phyloP scores from a whole-genome alignment of 2,797 vertebrate genomes.

The Onychomys leucogaster region DNA sequence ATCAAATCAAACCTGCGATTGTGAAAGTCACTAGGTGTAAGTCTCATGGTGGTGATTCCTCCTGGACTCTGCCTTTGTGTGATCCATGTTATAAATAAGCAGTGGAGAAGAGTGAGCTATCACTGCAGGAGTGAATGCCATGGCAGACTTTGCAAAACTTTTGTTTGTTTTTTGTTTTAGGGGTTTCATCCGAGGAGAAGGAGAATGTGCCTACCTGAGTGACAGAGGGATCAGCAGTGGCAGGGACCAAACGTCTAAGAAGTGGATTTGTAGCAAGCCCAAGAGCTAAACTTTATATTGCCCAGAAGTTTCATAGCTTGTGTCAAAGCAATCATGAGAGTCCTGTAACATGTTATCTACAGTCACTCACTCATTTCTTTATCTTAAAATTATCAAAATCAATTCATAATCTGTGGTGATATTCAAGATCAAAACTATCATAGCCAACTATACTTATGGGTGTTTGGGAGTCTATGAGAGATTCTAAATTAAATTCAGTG shows the following conservation, averaged over 20 bases:
- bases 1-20: neutral
- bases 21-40: neutral
- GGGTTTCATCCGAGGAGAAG: neutral
- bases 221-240: neutral
- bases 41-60: neutral
- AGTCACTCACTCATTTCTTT: neutral
- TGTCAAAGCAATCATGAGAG: too few species aligned
- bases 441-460: too few species aligned
- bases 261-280: constrained; percentile 56
- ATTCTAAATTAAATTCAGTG: too few species aligned
- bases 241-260: neutral
- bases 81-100: neutral
- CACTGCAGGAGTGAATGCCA: neutral
- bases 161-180: constrained; percentile 9
- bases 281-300: rapidly evolving
- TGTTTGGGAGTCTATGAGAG: too few species aligned
- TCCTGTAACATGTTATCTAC: neutral
- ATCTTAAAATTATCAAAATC: neutral
- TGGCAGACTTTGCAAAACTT: neutral
- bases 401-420: too few species aligned
- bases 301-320: too few species aligned
- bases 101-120: neutral
- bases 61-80: neutral
- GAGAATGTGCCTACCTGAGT: neutral
- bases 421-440: too few species aligned